Evolutionary conservation across 2,113 vertebrate species (phyloP), one percentile per base, ranked within the genome.

Genomic region (Thalassoma bifasciatum): DNA sequence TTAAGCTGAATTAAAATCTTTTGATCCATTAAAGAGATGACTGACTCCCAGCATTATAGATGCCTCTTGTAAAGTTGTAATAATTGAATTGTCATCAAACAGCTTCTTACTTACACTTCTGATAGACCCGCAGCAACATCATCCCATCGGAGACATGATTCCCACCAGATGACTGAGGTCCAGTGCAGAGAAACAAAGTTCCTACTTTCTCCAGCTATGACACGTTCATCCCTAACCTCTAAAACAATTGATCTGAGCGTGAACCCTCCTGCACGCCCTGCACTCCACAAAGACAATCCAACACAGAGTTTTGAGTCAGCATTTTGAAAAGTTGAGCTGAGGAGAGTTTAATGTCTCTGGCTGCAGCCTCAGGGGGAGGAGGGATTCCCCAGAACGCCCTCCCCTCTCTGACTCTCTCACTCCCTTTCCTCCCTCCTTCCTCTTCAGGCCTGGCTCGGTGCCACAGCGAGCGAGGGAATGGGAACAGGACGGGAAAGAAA

Each of bases 401-500:
- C 22, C 74, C 47, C 44, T 61, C 57, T 19, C 46, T 19, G 34
- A 58, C 77, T 65, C 19, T 51, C 71, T 62, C 24, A 3, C 54
- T 77, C 64, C 67, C 66, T 63, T 72, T 85, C 77, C 79, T 77
- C 47, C 42, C 75, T 22, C n/a, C 56, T 72, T 81, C 69, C 79
- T 83, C 65, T 49, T 53, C 14, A 21, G 4, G 22, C 58, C 75
- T 82, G 77, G 67, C 23, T 21, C 36, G 0, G 24, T 6, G 84
- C 69, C 44, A n/a, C 22, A 8, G 26, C 10, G 40, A 86, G 83
- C 19, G 52, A 81, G 79, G 72, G 86, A 89, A 85, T 24, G 77
- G 71, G 73, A 85, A 65, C 53, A 30, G 16, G 53, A 79, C 30
- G 72, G 83, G 73, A 84, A 86, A 86, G 69, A 81, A 90, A 88